Evolutionary conservation across 2,113 vertebrate species (phyloP).

Genomic region (Etia nguti): DNA sequence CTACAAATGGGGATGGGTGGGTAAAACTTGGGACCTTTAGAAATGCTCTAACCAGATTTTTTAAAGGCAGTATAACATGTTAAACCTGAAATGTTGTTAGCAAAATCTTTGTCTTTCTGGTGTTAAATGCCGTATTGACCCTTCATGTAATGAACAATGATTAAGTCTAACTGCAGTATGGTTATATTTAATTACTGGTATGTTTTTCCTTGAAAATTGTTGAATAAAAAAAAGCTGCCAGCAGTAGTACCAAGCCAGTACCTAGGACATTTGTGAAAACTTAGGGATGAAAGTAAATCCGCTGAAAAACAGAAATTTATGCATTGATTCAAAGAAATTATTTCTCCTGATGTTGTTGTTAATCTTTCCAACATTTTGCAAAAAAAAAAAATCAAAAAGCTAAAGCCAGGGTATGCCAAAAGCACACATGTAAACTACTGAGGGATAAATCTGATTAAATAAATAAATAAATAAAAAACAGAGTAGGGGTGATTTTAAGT

Average conservation of each 20-base stretch:
- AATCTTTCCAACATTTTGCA: background rate
- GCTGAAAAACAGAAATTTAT: background rate
- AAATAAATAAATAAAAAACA: background rate
- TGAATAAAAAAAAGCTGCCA: background rate
- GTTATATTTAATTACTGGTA: background rate
- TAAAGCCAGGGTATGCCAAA: background rate
- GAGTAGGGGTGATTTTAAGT: background rate
- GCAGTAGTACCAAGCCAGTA: fast-evolving
- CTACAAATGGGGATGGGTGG: background rate
- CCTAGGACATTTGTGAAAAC: background rate
- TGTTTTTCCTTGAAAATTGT: background rate
- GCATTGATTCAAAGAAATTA: background rate
- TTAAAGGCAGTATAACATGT: background rate
- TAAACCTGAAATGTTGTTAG: background rate
- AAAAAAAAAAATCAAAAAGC: background rate
- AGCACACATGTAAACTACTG: background rate
- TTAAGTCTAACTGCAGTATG: background rate
- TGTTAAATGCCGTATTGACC: background rate
- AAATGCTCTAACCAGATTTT: background rate
- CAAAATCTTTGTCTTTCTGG: background rate
- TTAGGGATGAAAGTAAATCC: background rate
- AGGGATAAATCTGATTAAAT: background rate
- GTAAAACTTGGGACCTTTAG: background rate
- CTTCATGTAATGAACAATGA: fast-evolving
- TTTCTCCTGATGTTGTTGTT: background rate